These are phyloP conservation scores for Fopius arisanus DNA, from an alignment of 1,140 invertebrate species.

Conservation along the genomic window DNA sequence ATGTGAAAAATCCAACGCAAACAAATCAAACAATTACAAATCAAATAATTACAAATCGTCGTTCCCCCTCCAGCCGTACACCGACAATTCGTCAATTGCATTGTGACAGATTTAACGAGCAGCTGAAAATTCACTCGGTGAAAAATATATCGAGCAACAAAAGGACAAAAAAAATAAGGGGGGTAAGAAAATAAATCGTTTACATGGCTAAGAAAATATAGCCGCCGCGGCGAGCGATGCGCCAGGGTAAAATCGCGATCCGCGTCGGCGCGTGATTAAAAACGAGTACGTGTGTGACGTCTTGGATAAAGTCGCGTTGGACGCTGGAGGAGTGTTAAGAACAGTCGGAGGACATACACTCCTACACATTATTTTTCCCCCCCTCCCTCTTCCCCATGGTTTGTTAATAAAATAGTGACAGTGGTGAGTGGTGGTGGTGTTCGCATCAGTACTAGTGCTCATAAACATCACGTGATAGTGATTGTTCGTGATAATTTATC, in stretches of 20 bases:
- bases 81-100: background rate
- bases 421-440: no score
- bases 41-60: background rate
- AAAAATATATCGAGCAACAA: no score
- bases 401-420: no score
- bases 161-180: background rate
- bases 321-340: conserved; percentile 11
- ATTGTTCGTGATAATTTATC: no score
- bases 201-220: background rate
- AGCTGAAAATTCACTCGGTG: no score
- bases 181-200: background rate
- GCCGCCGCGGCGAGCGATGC: conserved; percentile 6
- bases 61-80: background rate
- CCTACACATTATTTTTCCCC: background rate
- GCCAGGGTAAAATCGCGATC: background rate
- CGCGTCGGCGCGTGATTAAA: background rate
- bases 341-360: background rate
- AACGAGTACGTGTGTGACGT: conserved; percentile 17
- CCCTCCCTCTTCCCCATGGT: no score
- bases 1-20: no score
- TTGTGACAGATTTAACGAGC: conserved; percentile 15
- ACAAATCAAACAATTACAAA: background rate
- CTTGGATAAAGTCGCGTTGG: conserved; percentile 8
- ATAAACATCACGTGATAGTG: no score
- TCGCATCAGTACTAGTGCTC: no score